Conservation (phyloP, 2,888 invertebrate genomes). For the Carterocephalus palaemon region DNA sequence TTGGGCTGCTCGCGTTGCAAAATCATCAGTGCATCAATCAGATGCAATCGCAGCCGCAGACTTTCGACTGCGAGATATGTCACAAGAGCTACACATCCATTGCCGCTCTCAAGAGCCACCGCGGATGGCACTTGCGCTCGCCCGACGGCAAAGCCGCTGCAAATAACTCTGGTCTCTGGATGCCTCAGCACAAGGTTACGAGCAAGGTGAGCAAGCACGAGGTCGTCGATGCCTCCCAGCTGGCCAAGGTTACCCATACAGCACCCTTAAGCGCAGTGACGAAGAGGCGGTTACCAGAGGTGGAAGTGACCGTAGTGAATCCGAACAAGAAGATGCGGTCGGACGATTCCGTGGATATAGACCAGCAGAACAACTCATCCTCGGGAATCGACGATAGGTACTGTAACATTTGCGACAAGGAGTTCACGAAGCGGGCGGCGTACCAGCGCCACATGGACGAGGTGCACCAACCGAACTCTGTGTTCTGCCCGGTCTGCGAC, state of each 20-base stretch:
- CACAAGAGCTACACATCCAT: conserved; percentile 82
- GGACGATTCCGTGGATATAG: conserved; percentile 65
- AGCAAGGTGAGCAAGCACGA: conserved; percentile 74
- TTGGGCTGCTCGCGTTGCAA: conserved; percentile 71
- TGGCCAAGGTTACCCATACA: conserved; percentile 50
- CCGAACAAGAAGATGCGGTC: conserved; percentile 72
- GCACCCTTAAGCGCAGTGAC: conserved; percentile 43
- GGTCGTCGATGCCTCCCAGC: conserved; percentile 57
- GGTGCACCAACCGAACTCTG: conserved; percentile 74
- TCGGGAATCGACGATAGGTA: conserved; percentile 69
- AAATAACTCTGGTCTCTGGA: conserved; percentile 73
- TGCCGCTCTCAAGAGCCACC: conserved; percentile 82
- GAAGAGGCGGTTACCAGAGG: conserved; percentile 70
- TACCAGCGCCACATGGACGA: conserved; percentile 80
- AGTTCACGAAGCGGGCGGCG: conserved; percentile 80
- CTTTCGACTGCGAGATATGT: conserved; percentile 82
- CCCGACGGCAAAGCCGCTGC: conserved; percentile 76
- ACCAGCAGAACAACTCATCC: conserved; percentile 62
- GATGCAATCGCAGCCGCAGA: conserved; percentile 53
- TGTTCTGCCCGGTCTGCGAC: conserved; percentile 81
- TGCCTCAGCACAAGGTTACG: conserved; percentile 76
- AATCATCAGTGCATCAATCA: conserved; percentile 77
- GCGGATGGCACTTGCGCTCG: conserved; percentile 82
- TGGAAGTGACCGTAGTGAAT: conserved; percentile 74
- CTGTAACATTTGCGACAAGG: conserved; percentile 80